Percentiles rank a stretch among this genome's conserved stretches.
Conservation (phyloP, 1,140 invertebrate genomes). For the Chrysomallon squamiferum region DNA sequence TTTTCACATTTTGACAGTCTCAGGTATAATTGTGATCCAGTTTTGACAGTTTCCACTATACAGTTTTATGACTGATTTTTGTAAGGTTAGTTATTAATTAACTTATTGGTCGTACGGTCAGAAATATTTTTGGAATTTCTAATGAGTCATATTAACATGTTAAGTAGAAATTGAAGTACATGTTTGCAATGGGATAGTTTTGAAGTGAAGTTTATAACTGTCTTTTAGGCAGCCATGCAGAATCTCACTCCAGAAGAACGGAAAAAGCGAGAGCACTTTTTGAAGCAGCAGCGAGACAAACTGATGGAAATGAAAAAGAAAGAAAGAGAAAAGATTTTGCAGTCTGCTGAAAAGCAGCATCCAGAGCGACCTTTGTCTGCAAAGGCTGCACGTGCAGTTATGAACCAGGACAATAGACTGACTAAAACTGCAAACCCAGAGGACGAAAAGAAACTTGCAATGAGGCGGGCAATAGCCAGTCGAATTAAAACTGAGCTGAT, state of each 20-base stretch:
- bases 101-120: too few species aligned
- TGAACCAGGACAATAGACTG: constrained; percentile 59
- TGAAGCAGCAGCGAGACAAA: constrained; percentile 87
- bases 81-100: too few species aligned
- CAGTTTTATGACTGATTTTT: too few species aligned
- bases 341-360: constrained; percentile 36
- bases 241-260: constrained; percentile 71
- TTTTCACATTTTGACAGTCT: too few species aligned
- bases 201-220: too few species aligned
- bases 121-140: too few species aligned
- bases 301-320: constrained; percentile 86
- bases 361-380: constrained; percentile 73
- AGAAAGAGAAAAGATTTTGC: constrained; percentile 79
- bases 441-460: constrained; percentile 71
- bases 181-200: too few species aligned
- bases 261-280: constrained; percentile 80
- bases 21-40: too few species aligned
- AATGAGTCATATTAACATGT: too few species aligned
- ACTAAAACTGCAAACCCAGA: constrained; percentile 18
- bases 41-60: too few species aligned
- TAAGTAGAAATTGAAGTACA: too few species aligned
- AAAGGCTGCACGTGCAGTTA: constrained; percentile 71
- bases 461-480: constrained; percentile 81
- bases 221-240: constrained; percentile 34
- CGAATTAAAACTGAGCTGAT: constrained; percentile 83